phyloP scores from a whole-genome alignment of 1,140 invertebrate species.

The Papilio machaon region DNA sequence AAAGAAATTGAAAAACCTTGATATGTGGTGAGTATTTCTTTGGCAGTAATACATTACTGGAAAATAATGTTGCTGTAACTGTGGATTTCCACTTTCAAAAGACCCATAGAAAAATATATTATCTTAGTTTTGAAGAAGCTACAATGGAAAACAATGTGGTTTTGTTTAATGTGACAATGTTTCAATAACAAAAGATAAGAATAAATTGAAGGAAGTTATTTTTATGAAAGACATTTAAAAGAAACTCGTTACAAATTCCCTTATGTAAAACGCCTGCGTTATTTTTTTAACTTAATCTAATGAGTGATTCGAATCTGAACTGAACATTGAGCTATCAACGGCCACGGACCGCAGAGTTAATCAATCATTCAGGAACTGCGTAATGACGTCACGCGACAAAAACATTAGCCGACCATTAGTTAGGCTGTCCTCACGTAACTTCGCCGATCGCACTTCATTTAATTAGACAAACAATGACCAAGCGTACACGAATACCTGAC shows the following conservation, averaged over 20 bases:
- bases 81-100: not conserved
- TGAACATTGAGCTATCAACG: constrained; percentile 28
- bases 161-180: no score
- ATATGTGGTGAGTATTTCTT: not conserved
- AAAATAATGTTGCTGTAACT: not conserved
- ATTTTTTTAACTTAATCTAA: not conserved
- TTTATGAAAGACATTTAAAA: not conserved
- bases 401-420: constrained; percentile 30
- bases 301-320: not conserved
- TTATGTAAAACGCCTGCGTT: not conserved
- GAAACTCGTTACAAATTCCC: not conserved
- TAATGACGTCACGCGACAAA: constrained; percentile 39
- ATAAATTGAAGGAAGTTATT: no score
- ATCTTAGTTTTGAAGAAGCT: no score
- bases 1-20: not conserved
- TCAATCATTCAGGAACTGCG: constrained; percentile 21
- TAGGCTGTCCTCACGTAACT: constrained; percentile 23
- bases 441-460: constrained; percentile 15
- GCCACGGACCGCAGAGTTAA: not conserved
- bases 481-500: not conserved
- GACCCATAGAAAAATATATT: no score
- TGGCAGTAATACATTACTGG: no score
- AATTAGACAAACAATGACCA: constrained; percentile 18
- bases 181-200: no score
- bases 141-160: no score